Base-by-base conservation (phyloP, 2,888 invertebrate species). In the Drosophila sordidapex region DNA sequence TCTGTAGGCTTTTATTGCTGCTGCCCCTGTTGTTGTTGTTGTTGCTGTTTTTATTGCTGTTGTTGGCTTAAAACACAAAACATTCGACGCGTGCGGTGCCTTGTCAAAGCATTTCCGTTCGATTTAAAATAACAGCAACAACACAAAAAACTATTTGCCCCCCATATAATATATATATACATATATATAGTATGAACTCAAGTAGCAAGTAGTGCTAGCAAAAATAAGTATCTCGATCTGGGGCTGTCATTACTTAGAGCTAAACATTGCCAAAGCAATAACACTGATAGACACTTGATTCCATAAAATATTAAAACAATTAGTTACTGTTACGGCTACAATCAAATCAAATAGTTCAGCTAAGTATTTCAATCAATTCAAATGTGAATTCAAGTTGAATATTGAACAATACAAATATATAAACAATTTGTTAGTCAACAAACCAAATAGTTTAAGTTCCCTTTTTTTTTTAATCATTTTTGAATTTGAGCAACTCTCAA, bases 81-180 rank as follows among this genome's bases (percentile, higher is more conserved):
- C 70, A 63, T 59, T 69, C 59, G 82, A 84, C 87, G 77, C 87
- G 89, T 83, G 84, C 83, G 73, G 72, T 83, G 82, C 85, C 66
- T 75, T 87, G 90, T 87, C 90, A 89, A 76, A 79, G 73, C 79
- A 75, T 87, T 89, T 87, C 87, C 87, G 87, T 81, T 82, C 76
- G 60, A 87, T 87, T 89, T 77, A 72, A 89, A 90, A 83, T 71
- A 82, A 81, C 87, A 82, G 67, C 70, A 80, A 48, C 54, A 73
- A 46, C 52, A 56, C 2, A 36, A 54, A 36, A 53, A 54, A 25
- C 43, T 38, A 27, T 51, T 51, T 52, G 40, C 43, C 49, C 70
- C 40, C 36, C 18, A 8, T 48, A 64, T 29, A 43, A 18, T 15
- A 48, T 13, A 25, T 4, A 46, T 4, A 21, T 25, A 21, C 6